Conservation (phyloP, 1,140 invertebrate species). For the Panulirus ornatus region DNA sequence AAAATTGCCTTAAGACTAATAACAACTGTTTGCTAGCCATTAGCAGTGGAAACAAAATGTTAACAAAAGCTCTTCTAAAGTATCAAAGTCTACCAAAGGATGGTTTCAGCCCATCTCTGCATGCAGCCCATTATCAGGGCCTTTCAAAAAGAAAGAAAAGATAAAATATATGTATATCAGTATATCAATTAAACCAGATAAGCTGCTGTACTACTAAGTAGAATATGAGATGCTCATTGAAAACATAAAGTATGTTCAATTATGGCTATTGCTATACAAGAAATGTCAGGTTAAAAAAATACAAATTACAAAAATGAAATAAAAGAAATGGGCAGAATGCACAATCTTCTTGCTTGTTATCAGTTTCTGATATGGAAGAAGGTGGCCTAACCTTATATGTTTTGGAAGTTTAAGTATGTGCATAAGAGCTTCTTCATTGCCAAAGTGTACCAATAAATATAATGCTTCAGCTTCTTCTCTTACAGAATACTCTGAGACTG, state of each 20-base stretch:
- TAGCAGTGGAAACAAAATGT: background rate
- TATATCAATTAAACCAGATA: too few species aligned
- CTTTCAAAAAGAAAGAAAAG: too few species aligned
- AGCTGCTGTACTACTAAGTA: background rate
- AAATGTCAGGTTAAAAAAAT: background rate
- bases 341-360: background rate
- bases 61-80: too few species aligned
- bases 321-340: background rate
- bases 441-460: slow-evolving; percentile 70
- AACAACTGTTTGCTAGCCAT: background rate
- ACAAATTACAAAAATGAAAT: background rate
- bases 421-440: slow-evolving; percentile 52
- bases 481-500: background rate
- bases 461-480: slow-evolving; percentile 66
- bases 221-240: background rate
- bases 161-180: too few species aligned
- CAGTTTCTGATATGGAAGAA: background rate
- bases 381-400: slow-evolving; percentile 37
- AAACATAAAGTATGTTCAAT: background rate
- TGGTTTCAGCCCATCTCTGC: too few species aligned
- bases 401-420: slow-evolving; percentile 52
- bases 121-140: too few species aligned
- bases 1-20: background rate
- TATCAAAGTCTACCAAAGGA: too few species aligned
- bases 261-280: background rate